phyloP scores from a whole-genome alignment of 2,113 vertebrate genomes.

The Misgurnus anguillicaudatus region DNA sequence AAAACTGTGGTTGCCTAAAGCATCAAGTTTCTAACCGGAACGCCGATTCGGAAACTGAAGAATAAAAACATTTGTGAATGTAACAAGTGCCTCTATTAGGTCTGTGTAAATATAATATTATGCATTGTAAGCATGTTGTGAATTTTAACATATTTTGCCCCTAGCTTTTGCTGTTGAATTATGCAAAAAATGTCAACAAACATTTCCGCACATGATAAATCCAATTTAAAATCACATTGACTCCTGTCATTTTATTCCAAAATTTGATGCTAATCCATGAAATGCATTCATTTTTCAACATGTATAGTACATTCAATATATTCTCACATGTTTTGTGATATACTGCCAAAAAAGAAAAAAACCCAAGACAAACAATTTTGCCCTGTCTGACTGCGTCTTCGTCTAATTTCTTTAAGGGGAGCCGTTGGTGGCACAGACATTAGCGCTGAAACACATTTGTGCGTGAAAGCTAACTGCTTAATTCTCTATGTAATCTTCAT shows the following conservation, averaged over 20 bases:
- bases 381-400: background rate
- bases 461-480: conserved; percentile 20
- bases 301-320: background rate
- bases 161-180: background rate
- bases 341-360: no score
- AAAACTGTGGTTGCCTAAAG: conserved; percentile 10
- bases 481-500: conserved; percentile 25
- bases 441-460: background rate
- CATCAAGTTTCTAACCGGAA: background rate
- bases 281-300: background rate
- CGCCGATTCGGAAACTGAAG: background rate
- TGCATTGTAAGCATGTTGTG: conserved; percentile 17
- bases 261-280: background rate
- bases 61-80: conserved; percentile 8
- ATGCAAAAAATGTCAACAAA: conserved; percentile 12
- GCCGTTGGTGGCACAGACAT: background rate
- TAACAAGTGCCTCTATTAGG: conserved; percentile 17
- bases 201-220: background rate
- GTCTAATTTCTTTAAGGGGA: conserved; percentile 9
- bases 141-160: background rate
- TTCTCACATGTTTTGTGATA: background rate
- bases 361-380: background rate
- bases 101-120: conserved; percentile 18
- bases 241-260: background rate
- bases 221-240: background rate